Base-by-base conservation (phyloP, 2,113 vertebrate species). In the Dipodomys spectabilis region DNA sequence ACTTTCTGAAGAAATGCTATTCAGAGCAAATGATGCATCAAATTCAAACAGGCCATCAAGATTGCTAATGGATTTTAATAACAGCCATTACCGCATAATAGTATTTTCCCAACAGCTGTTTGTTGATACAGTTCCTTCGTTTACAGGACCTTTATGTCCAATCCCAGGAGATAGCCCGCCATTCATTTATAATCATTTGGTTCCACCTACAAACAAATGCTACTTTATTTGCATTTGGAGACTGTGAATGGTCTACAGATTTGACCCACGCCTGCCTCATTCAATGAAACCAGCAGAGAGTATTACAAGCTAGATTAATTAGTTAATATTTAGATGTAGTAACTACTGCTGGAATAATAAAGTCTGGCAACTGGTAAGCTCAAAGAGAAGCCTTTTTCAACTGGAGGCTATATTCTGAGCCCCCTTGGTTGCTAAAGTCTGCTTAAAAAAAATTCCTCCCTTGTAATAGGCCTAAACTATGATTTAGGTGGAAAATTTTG, bases 61-160 rank as follows among this genome's bases (percentile, higher is more conserved):
- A 98, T 97, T 98, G 98, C 98, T 98, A 98, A 98, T 98, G 98
- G 98, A 98, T 98, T 98, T 98, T 98, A 98, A 98, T 98, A 98
- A 98, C 98, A 98, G 98, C 98, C 98, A 98, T 98, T 98, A 98
- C 96, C 96, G 91, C 97, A 97, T 98, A 98, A 98, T 98, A 97
- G 98, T 98, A 97, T 98, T 98, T 98, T 98, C 98, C 98, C 98
- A 98, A 98, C 98, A 98, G 98, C 98, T 98, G 98, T 98, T 98
- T 98, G 98, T 98, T 98, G 98, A 98, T 98, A 98, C 98, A 98
- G 97, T 98, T 98, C 53, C 98, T 98, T 97, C 95, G 95, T 98
- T 98, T 98, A 98, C 97, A 98, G 98, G 98, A 98, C 98, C 98
- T 98, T 98, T 98, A 97, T 98, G 98, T 98, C 98, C 97, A 98